phyloP scores from a whole-genome alignment of 2,888 invertebrate species.

The Argyresthia goedartella region DNA sequence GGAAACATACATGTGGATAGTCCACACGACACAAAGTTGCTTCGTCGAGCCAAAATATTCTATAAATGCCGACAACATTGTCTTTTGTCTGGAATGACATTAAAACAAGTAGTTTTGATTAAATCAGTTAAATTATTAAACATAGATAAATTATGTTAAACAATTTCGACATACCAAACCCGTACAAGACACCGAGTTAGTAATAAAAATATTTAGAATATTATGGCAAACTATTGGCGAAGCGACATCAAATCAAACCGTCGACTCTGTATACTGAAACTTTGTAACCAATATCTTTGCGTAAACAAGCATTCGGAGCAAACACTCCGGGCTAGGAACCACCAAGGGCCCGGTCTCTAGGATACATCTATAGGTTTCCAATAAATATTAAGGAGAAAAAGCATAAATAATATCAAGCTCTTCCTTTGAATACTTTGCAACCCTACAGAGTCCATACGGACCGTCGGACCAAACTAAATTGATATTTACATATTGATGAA shows the following conservation, averaged over 20 bases:
- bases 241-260: slow-evolving; percentile 18
- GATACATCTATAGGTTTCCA: no score
- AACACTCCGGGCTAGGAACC: slow-evolving; percentile 17
- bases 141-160: slow-evolving; percentile 39
- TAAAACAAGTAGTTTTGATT: slow-evolving; percentile 30
- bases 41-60: slow-evolving; percentile 37
- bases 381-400: no score
- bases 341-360: no score
- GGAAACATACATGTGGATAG: slow-evolving; percentile 36
- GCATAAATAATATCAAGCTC: no score
- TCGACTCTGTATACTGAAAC: no score
- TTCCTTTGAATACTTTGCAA: no score
- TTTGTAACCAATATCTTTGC: slow-evolving; percentile 31
- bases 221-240: slow-evolving; percentile 68
- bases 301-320: slow-evolving; percentile 33
- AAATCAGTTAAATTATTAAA: slow-evolving; percentile 29
- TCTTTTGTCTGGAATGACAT: slow-evolving; percentile 71
- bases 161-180: slow-evolving; percentile 36
- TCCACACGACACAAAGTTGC: slow-evolving; percentile 1
- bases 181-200: slow-evolving; percentile 25
- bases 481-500: slow-evolving; percentile 57
- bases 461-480: slow-evolving; percentile 6
- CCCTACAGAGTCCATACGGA: no score
- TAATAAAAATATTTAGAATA: slow-evolving; percentile 35
- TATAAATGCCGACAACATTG: slow-evolving; percentile 69